phyloP scores from a whole-genome alignment of 2,888 invertebrate genomes.

The Conus canariensis region DNA sequence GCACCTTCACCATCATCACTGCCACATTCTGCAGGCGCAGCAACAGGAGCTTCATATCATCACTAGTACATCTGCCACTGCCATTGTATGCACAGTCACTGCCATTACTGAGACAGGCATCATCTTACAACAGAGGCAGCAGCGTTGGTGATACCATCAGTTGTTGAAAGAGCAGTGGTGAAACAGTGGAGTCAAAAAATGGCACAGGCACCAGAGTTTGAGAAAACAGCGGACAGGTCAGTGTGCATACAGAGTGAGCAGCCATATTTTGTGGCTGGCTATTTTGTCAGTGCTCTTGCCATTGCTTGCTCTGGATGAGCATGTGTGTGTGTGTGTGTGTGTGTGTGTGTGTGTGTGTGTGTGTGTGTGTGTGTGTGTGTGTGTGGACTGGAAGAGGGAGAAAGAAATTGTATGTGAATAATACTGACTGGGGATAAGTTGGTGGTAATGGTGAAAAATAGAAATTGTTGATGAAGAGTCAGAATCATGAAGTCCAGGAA shows the following conservation, averaged over 20 bases:
- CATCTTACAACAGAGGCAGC: not conserved
- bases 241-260: not conserved
- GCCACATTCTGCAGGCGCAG: not conserved
- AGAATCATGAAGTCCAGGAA: no score
- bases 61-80: not conserved
- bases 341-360: slow-evolving; percentile 1
- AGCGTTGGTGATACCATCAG: not conserved
- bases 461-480: no score
- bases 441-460: no score
- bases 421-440: no score
- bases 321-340: not conserved
- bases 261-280: not conserved
- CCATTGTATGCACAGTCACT: not conserved
- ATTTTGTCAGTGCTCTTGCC: not conserved
- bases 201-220: slow-evolving; percentile 27
- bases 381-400: not conserved
- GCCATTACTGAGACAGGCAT: not conserved
- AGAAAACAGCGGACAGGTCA: slow-evolving; percentile 34
- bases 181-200: not conserved
- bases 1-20: not conserved
- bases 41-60: not conserved
- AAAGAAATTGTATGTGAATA: no score
- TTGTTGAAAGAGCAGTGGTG: not conserved
- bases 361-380: not conserved
- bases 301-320: no score